phyloP scores from a whole-genome alignment of 2,113 vertebrate species.

The Cardinalis cardinalis region DNA sequence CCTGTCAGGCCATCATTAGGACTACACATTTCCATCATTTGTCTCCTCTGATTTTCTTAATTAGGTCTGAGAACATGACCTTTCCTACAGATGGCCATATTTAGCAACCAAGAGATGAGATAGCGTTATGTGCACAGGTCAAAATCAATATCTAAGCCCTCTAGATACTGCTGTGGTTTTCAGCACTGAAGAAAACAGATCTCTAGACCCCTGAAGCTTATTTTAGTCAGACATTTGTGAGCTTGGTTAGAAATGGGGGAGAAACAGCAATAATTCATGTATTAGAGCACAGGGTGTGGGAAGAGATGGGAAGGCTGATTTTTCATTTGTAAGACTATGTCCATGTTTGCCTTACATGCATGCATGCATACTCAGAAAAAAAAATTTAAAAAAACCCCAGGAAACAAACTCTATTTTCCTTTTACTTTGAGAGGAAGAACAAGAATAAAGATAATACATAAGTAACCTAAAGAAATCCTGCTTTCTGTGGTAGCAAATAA shows the following conservation, averaged over 20 bases:
- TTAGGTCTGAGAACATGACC: conserved; percentile 38
- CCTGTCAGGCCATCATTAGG: neutral
- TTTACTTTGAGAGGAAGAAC: neutral
- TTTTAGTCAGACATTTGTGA: neutral
- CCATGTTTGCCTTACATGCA: neutral
- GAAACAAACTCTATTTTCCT: neutral
- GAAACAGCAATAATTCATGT: neutral
- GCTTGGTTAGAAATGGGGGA: neutral
- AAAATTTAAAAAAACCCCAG: neutral
- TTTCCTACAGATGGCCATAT: neutral
- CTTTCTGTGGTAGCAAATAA: neutral
- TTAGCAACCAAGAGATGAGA: conserved; percentile 33
- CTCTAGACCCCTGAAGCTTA: neutral
- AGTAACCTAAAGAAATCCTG: neutral
- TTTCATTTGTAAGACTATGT: neutral
- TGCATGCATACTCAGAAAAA: neutral
- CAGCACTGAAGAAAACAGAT: neutral
- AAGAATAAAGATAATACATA: neutral
- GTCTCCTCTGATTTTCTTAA: conserved; percentile 44
- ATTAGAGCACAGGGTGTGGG: neutral
- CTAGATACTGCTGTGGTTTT: neutral
- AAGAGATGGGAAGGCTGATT: neutral
- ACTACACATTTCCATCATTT: conserved; percentile 29
- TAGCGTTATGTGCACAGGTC: neutral
- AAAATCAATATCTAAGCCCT: conserved; percentile 31